Evolutionary conservation across 1,140 invertebrate species (phyloP).

Genomic region (Scaptomyza pallida): DNA sequence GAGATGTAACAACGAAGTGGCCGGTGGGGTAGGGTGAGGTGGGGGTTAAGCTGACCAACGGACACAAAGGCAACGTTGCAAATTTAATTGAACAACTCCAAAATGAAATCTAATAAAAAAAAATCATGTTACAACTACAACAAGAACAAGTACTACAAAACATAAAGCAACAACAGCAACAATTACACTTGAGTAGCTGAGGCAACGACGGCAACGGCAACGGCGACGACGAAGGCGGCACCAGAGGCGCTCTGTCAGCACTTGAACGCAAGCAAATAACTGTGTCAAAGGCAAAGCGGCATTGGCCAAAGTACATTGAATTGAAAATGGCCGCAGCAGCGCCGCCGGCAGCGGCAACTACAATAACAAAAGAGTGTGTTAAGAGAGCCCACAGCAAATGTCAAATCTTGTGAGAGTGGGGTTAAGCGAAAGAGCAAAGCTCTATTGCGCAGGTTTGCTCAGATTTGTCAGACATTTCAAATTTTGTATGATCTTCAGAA

Average conservation of each 20-base stretch:
- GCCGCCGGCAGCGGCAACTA: constrained; percentile 51
- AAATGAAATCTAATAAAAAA: constrained; percentile 60
- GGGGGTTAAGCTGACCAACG: neutral
- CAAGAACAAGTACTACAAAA: no score
- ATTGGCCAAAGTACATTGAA: constrained; percentile 58
- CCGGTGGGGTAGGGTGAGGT: no score
- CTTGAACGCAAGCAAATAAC: constrained; percentile 41
- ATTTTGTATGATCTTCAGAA: constrained; percentile 5
- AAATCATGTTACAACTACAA: constrained; percentile 41
- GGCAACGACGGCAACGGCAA: neutral
- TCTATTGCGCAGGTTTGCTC: constrained; percentile 46
- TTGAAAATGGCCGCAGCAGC: constrained; percentile 70
- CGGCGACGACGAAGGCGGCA: no score
- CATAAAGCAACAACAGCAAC: constrained; percentile 28
- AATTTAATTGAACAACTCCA: constrained; percentile 73
- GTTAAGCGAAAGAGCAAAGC: constrained; percentile 20
- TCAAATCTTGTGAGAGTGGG: constrained; percentile 12
- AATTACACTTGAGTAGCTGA: constrained; percentile 42
- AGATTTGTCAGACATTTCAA: neutral
- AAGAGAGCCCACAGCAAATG: constrained; percentile 16
- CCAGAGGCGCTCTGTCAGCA: constrained; percentile 12
- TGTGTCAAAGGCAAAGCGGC: constrained; percentile 72
- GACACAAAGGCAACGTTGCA: constrained; percentile 49
- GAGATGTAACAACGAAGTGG: no score
- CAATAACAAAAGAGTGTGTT: constrained; percentile 23